Evolutionary conservation across 2,888 invertebrate species (phyloP).

Genomic region (Blomia tropicalis): DNA sequence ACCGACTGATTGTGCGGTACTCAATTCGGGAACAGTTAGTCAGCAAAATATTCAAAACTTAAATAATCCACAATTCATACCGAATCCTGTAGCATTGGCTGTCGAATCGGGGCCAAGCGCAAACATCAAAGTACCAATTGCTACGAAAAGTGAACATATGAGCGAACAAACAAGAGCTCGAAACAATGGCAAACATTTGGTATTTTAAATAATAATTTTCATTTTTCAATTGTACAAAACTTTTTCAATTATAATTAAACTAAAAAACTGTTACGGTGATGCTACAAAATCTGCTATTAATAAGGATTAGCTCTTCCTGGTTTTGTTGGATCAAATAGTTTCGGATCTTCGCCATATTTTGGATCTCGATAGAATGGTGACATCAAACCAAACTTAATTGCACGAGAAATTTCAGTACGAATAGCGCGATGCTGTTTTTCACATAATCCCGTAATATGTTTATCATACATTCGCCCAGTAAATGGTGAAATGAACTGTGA

Average conservation of each 20-base stretch:
- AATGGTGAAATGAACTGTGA: conserved; percentile 91
- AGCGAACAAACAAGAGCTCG: background rate
- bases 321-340: conserved; percentile 69
- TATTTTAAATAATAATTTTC: background rate
- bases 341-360: conserved; percentile 66
- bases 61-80: background rate
- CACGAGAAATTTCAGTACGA: conserved; percentile 54
- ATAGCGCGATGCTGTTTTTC: conserved; percentile 57
- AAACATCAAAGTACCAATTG: background rate
- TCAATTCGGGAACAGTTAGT: background rate
- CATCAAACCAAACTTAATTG: conserved; percentile 59
- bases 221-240: background rate
- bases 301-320: conserved; percentile 64
- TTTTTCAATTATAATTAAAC: background rate
- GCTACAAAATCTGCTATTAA: too few relatives aligned
- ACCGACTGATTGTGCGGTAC: conserved; percentile 16
- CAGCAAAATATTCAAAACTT: background rate
- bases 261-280: background rate
- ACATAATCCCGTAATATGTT: conserved; percentile 86
- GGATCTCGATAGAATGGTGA: conserved; percentile 61
- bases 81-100: background rate
- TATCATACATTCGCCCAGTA: conserved; percentile 77
- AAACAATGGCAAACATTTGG: background rate
- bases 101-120: background rate
- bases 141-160: background rate